Evolutionary conservation across 2,888 invertebrate genomes (phyloP), one percentile per base, ranked within the genome.

Genomic region (Phymatocera aterrima): DNA sequence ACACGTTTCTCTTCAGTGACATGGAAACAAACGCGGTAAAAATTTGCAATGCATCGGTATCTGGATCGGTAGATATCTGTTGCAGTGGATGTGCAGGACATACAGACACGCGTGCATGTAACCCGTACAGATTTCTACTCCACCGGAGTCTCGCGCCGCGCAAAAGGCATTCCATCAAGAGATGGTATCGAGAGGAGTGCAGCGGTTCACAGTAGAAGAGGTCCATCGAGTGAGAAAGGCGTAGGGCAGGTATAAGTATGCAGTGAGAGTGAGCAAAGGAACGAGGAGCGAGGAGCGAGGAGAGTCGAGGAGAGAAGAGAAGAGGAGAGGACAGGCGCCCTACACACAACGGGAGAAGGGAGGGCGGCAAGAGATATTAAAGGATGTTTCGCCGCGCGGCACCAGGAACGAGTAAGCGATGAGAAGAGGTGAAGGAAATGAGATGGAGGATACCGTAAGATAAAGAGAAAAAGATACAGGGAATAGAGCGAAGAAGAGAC

Each of bases 101-200:
- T n/a, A n/a, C n/a, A n/a, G n/a, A n/a, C n/a, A n/a, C n/a, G n/a
- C n/a, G n/a, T n/a, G n/a, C n/a, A 57, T 57, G 28, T 57, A 57
- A 37, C 57, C 61, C 31, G 57, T 43, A 60, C 40, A 60, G 72
- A 68, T 68, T 60, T 31, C 68, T 28, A 54, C 72, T 57, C 70
- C n/a, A n/a, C n/a, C n/a, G n/a, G 54, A 60, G 70, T 65, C 60
- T 60, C 54, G 54, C n/a, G 31, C 72, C 43, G 43, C 70, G 70
- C 88, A 83, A 83, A 86, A 85, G 87, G 86, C 88, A 89, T 88
- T 89, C 88, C 89, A 88, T 88, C 88, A 88, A 89, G 89, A 89
- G 89, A 89, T 88, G 85, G 84, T 89, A 88, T 88, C 87, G 87
- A 84, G 86, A 80, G 79, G 54, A 78, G 78, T 81, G 80, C 78